These are phyloP conservation scores for Conchocele bisecta DNA, from an alignment of 2,888 invertebrate genomes.

Conservation along the genomic window DNA sequence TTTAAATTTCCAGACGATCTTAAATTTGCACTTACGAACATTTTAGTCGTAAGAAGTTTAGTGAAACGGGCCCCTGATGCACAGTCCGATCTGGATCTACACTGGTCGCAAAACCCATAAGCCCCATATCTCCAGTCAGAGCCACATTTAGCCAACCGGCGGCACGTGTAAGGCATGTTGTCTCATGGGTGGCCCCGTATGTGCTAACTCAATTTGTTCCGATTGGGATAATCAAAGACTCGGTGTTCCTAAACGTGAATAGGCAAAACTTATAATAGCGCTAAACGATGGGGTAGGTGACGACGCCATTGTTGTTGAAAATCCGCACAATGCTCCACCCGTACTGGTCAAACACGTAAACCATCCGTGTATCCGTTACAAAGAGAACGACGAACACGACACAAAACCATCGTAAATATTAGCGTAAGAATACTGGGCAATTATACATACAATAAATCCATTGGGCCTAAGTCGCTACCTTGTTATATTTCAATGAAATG, in stretches of 20 bases:
- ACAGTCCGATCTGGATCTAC: too few relatives aligned
- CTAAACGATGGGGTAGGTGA: too few relatives aligned
- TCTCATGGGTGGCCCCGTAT: too few relatives aligned
- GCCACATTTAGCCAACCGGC: too few relatives aligned
- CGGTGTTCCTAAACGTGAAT: neutral
- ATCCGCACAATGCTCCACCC: conserved; percentile 8
- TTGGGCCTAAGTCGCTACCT: conserved; percentile 35
- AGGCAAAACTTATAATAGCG: neutral
- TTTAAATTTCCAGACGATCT: too few relatives aligned
- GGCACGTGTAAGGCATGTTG: too few relatives aligned
- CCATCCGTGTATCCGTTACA: neutral
- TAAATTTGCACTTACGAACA: too few relatives aligned
- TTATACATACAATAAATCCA: conserved; percentile 13
- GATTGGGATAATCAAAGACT: conserved; percentile 16
- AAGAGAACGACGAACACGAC: neutral
- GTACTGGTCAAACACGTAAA: conserved; percentile 10
- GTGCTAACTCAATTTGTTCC: conserved; percentile 31
- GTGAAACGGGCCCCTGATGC: too few relatives aligned
- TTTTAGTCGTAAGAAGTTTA: too few relatives aligned
- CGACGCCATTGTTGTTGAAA: conserved; percentile 10
- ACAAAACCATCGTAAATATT: conserved; percentile 21
- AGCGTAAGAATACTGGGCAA: conserved; percentile 10
- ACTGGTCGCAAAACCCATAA: too few relatives aligned
- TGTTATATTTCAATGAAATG: conserved; percentile 31
- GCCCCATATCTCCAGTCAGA: too few relatives aligned